A percentile compares a stretch with the other conserved stretches of the same genome.
phyloP scores from a whole-genome alignment of 2,888 invertebrate genomes.

The Andrena praecox region DNA sequence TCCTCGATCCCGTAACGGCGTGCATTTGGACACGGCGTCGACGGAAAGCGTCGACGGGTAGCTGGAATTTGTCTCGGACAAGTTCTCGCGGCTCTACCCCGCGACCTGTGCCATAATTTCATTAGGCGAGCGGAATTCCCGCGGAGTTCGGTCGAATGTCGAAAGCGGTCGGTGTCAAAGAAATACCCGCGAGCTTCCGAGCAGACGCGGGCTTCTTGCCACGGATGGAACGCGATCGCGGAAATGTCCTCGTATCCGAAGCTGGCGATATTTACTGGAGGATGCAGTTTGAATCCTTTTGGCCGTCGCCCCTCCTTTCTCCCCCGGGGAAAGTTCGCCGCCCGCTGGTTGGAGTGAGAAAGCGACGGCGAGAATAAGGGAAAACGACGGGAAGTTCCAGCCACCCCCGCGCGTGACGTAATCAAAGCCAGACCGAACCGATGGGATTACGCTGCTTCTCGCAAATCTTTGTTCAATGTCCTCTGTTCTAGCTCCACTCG shows the following conservation, averaged over 20 bases:
- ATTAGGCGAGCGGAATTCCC: background rate
- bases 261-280: slow-evolving; percentile 20
- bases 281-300: slow-evolving; percentile 45
- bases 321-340: slow-evolving; percentile 16
- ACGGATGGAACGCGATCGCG: slow-evolving; percentile 20
- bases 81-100: background rate
- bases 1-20: background rate
- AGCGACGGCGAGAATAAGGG: slow-evolving; percentile 37
- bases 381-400: slow-evolving; percentile 52
- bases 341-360: slow-evolving; percentile 18
- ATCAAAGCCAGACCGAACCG: slow-evolving; percentile 54
- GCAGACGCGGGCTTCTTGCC: slow-evolving; percentile 13
- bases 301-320: slow-evolving; percentile 1
- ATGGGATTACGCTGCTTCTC: slow-evolving; percentile 36
- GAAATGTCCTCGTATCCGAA: slow-evolving; percentile 26
- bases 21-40: background rate
- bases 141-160: background rate
- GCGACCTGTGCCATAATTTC: slow-evolving; percentile 16
- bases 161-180: slow-evolving; percentile 39
- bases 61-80: background rate
- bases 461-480: slow-evolving; percentile 36
- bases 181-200: background rate
- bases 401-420: slow-evolving; percentile 43
- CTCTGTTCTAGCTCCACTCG: slow-evolving; percentile 4
- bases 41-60: background rate